Conservation (phyloP, 2,797 vertebrate genomes). For the Fringilla coelebs region DNA sequence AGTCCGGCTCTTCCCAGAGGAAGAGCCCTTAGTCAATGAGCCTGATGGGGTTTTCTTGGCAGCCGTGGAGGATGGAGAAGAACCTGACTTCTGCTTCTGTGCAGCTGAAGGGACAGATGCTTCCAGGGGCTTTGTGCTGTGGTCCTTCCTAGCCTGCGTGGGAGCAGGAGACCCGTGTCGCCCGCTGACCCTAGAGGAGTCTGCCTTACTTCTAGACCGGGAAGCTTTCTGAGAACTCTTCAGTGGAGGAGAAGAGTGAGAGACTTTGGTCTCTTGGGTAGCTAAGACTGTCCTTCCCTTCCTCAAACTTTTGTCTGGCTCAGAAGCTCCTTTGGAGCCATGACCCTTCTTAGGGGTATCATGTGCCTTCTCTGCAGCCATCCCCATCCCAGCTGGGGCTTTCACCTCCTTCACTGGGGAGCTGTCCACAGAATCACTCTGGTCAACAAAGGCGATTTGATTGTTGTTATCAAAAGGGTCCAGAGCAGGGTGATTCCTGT, state of each 20-base stretch:
- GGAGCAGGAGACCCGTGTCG: conserved; percentile 78
- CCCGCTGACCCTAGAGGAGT: conserved; percentile 74
- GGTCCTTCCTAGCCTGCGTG: conserved; percentile 80
- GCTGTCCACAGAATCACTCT: conserved; percentile 84
- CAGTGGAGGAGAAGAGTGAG: conserved; percentile 72
- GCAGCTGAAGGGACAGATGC: background rate
- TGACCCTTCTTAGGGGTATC: conserved; percentile 75
- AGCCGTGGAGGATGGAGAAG: conserved; percentile 73
- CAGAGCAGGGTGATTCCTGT: conserved; percentile 76
- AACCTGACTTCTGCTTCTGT: conserved; percentile 78
- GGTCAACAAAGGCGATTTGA: conserved; percentile 89
- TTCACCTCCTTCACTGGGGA: conserved; percentile 88
- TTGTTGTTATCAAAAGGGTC: conserved; percentile 93
- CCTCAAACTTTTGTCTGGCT: conserved; percentile 81
- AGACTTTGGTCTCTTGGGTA: conserved; percentile 71
- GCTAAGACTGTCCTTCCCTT: conserved; percentile 82
- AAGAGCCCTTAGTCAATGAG: conserved; percentile 67
- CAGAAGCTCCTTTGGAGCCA: conserved; percentile 71
- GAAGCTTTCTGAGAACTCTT: conserved; percentile 82
- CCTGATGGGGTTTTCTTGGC: conserved; percentile 67
- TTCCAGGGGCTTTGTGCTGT: conserved; percentile 56
- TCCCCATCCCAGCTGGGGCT: conserved; percentile 73
- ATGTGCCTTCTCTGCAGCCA: conserved; percentile 76
- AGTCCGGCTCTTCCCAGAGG: conserved; percentile 78
- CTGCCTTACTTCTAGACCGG: conserved; percentile 82